Conservation (phyloP, 2,797 vertebrate species). For the Poeciliopsis gracilis region DNA sequence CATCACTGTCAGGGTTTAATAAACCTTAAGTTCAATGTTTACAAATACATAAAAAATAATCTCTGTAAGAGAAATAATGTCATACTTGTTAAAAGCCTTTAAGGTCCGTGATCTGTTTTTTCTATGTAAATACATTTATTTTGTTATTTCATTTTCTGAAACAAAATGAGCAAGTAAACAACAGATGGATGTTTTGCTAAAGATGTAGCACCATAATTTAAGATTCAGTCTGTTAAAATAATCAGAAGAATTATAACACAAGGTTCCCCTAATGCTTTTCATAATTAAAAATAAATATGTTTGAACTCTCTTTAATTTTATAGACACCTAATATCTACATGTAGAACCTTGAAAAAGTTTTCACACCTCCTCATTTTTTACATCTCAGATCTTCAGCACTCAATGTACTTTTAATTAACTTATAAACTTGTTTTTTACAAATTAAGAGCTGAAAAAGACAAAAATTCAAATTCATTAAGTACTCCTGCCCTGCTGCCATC, state of each 20-base stretch:
- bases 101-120: background rate
- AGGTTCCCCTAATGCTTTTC: background rate
- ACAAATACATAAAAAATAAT: background rate
- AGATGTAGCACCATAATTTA: background rate
- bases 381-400: too few relatives aligned
- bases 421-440: too few relatives aligned
- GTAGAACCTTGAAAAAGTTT: background rate
- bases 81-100: background rate
- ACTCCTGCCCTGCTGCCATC: too few relatives aligned
- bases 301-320: background rate
- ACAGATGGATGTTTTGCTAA: background rate
- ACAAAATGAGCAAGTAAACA: background rate
- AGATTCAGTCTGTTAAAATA: background rate
- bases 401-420: too few relatives aligned
- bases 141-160: background rate
- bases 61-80: background rate
- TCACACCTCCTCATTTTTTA: background rate
- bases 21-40: background rate
- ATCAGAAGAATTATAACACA: background rate
- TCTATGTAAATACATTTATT: background rate
- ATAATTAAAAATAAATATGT: background rate
- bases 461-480: too few relatives aligned
- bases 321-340: background rate
- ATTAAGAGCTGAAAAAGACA: too few relatives aligned
- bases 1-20: background rate